Evolutionary conservation across 2,797 vertebrate genomes (phyloP), one percentile per base, ranked within the genome.

Genomic region (Oreortyx pictus): DNA sequence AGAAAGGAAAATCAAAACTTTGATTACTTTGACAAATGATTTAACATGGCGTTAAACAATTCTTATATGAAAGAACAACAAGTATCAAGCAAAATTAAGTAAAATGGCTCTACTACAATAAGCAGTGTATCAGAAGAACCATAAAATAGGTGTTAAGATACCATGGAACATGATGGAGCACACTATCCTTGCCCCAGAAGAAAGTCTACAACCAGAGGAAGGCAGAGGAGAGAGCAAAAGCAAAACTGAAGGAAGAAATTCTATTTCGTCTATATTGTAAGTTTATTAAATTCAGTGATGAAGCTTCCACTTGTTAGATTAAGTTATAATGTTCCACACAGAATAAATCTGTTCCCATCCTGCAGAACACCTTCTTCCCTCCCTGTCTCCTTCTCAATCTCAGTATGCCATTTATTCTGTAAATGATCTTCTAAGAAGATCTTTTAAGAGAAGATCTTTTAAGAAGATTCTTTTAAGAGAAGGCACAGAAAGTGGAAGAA

Each of bases 151-250:
- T n/a, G 8, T 71, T 71, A 68, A 85, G 22, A 37, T 60, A 71
- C 1, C 3, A 29, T 6, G 35, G 27, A 65, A 41, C 27, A 46
- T 4, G 60, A 54, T 1, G 0, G 7, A 10, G 18, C 62, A n/a
- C 37, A 57, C 19, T 43, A 62, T 13, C 27, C 23, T 29, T 54
- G 41, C 17, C n/a, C 24, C 22, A 20, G n/a, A 82, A 62, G 15
- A 27, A 80, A 80, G 24, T 68, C 76, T 80, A 90, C 65, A 54
- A 31, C 46, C 2, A 44, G 11, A 41, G 41, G 29, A 61, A 95
- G 43, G 44, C 6, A 31, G 54, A 82, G 29, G 52, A 41, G 17
- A 88, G 77, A 74, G 49, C 29, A 82, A 65, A 84, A 81, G 19
- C 25, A 86, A 64, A 37, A 66, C 14, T 50, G 31, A 20, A 87